Evolutionary conservation across 2,888 invertebrate species (phyloP), one percentile per base, ranked within the genome.

Genomic region (Portevinia maculata): DNA sequence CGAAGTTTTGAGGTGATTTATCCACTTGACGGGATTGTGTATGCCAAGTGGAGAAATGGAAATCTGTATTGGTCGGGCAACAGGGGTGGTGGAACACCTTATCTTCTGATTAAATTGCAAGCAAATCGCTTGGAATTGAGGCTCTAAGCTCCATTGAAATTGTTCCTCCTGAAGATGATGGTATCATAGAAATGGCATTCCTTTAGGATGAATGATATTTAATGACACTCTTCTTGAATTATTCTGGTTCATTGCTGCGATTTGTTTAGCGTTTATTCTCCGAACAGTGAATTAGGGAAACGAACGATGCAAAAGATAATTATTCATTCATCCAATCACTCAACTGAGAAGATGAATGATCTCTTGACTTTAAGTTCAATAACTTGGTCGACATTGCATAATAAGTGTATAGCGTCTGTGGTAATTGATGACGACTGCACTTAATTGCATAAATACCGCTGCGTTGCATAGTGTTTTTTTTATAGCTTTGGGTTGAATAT

Each of bases 211-310:
- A 83, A 76, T 53, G 71, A 32, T 71, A 67, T 73, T 73, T 83
- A 71, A 83, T 78, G 71, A 57, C 83, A 78, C 78, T 78, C 60
- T 55, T 83, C 78, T 73, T 83, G 78, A 78, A 83, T 78, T 83
- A 83, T 78, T 71, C 71, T 44, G 55, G 71, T 67, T 70, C 48
- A 65, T 24, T 71, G 83, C 50, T 71, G 83, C 50, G 76, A 78
- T 71, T 83, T 67, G 52, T 78, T 78, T 83, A 71, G 76, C 64
- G 53, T 41, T 81, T 71, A 44, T 57, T 13, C 28, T 53, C 34
- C 41, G 39, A 37, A 59, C 15, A 13, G 3, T 39, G 4, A 11
- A 46, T 11, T 7, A 13, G 30, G 34, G 13, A 52, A 55, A 46
- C 55, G 32, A 53, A 62, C 46, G 65, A 48, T 55, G 65, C 44